phyloP scores from a whole-genome alignment of 2,797 vertebrate genomes.

The Sorex maritimensis region DNA sequence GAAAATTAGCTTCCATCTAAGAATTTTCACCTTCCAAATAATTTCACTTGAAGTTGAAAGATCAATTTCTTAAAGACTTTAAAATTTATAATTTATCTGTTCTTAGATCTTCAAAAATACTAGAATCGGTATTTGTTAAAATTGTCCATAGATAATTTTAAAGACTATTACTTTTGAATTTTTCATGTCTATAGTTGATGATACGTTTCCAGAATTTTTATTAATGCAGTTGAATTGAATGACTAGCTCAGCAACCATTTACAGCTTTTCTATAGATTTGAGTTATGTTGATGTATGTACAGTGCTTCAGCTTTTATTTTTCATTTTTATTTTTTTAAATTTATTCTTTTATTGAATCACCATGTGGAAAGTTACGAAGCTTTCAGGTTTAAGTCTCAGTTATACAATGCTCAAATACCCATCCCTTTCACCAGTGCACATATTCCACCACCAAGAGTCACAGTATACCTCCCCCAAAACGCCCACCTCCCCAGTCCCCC shows the following conservation, averaged over 20 bases:
- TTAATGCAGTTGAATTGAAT: background rate
- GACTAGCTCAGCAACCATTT: background rate
- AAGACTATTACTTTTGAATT: constrained; percentile 64
- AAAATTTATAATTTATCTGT: constrained; percentile 45
- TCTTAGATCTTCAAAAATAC: constrained; percentile 30
- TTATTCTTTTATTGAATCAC: too few relatives aligned
- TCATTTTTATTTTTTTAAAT: too few relatives aligned
- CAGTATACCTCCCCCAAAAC: too few relatives aligned
- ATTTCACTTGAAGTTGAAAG: constrained; percentile 42
- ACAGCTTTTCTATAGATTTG: background rate
- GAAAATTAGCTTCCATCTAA: constrained; percentile 68
- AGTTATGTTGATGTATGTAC: background rate
- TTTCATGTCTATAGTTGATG: background rate
- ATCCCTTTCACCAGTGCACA: too few relatives aligned
- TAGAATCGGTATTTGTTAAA: constrained; percentile 6
- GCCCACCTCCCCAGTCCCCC: too few relatives aligned
- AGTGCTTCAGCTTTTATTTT: background rate
- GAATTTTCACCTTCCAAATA: constrained; percentile 62
- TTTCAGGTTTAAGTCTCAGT: too few relatives aligned
- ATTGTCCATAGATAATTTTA: constrained; percentile 67
- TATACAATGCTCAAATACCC: too few relatives aligned
- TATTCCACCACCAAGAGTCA: too few relatives aligned
- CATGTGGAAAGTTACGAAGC: too few relatives aligned
- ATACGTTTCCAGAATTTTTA: background rate
- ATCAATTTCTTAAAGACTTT: constrained; percentile 35